Percentiles rank a stretch among this genome's conserved stretches.
Evolutionary conservation across 2,113 vertebrate genomes (phyloP).

Genomic region (Gymnarchus niloticus): DNA sequence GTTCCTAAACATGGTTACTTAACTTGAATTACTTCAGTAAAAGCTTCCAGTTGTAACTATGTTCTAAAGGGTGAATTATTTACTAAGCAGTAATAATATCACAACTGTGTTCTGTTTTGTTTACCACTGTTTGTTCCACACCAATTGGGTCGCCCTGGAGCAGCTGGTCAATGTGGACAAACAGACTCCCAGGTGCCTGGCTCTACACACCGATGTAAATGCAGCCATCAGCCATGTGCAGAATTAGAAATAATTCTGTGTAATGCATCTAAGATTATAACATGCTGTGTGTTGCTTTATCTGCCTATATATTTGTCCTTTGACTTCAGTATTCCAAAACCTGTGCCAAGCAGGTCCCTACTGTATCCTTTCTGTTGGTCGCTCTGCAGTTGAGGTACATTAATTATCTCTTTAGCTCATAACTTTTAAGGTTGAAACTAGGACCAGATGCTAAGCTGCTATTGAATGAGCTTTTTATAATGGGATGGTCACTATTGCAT

Average conservation of each 20-base stretch:
- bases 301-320: conserved; percentile 8
- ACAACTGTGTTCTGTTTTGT: background rate
- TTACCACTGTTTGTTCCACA: background rate
- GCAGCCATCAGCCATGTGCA: background rate
- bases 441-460: background rate
- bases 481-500: background rate
- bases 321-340: background rate
- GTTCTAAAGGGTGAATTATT: background rate
- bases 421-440: background rate
- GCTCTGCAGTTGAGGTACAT: background rate
- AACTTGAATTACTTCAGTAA: background rate
- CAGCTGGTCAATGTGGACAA: background rate
- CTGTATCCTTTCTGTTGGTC: background rate
- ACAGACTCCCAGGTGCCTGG: background rate
- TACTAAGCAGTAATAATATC: background rate
- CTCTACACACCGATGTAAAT: background rate
- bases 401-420: conserved; percentile 7
- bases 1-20: background rate
- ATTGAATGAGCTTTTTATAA: background rate
- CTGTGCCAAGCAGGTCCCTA: background rate
- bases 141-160: background rate
- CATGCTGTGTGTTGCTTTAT: background rate
- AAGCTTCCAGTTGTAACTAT: background rate
- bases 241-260: conserved; percentile 2
- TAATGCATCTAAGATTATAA: conserved; percentile 8